Evolutionary conservation across 2,888 invertebrate genomes (phyloP).

Genomic region (Eupithecia subfuscata): DNA sequence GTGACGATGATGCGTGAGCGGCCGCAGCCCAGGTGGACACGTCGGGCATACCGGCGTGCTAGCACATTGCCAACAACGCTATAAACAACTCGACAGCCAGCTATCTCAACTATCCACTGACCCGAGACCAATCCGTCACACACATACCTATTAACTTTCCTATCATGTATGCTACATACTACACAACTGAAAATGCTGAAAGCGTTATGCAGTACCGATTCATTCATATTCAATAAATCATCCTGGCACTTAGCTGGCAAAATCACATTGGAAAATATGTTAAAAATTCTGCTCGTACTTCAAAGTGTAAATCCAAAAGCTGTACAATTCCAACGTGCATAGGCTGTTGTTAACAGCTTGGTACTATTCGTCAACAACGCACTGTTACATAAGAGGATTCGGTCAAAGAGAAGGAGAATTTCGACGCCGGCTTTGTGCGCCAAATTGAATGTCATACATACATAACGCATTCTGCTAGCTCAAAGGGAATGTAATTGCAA

Average conservation of each 20-base stretch:
- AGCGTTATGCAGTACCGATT: slow-evolving; percentile 15
- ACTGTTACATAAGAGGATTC: slow-evolving; percentile 69
- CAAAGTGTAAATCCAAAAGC: slow-evolving; percentile 29
- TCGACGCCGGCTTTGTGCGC: slow-evolving; percentile 75
- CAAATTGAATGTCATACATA: slow-evolving; percentile 80
- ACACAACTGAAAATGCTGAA: slow-evolving; percentile 8
- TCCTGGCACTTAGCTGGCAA: slow-evolving; percentile 19
- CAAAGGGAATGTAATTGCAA: slow-evolving; percentile 82
- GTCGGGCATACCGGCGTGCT: slow-evolving; percentile 62
- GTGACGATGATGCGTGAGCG: slow-evolving; percentile 57
- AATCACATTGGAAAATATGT: slow-evolving; percentile 8
- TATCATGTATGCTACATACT: slow-evolving; percentile 13
- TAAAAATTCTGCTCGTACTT: slow-evolving; percentile 19
- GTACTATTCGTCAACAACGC: slow-evolving; percentile 69
- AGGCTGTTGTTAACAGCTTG: slow-evolving; percentile 56
- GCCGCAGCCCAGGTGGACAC: slow-evolving; percentile 73
- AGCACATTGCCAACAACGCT: slow-evolving; percentile 64
- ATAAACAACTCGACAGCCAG: slow-evolving; percentile 57
- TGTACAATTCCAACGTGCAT: slow-evolving; percentile 39
- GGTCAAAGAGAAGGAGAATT: slow-evolving; percentile 78
- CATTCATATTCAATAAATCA: slow-evolving; percentile 20
- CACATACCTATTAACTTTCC: slow-evolving; percentile 39
- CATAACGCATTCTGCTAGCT: slow-evolving; percentile 76
- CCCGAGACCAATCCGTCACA: slow-evolving; percentile 57
- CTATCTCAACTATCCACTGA: slow-evolving; percentile 56